phyloP scores from a whole-genome alignment of 30 jellyfish, hydroid and myxozoan genomes.

The Hydractinia echinata region DNA sequence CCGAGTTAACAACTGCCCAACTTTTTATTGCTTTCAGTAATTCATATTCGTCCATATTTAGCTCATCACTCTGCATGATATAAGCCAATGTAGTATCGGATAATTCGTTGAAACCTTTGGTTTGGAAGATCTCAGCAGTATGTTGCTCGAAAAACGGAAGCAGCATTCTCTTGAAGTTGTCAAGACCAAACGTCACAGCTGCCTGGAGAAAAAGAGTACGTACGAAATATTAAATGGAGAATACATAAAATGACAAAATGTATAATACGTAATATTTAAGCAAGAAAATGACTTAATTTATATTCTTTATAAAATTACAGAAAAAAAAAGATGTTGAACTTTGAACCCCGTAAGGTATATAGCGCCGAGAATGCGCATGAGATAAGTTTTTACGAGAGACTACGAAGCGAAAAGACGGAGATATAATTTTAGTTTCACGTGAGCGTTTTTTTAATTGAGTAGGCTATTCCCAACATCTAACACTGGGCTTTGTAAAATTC shows the following conservation, averaged over 20 bases:
- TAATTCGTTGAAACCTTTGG: slow-evolving; percentile 48
- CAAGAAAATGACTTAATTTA: too few relatives aligned
- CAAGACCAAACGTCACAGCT: slow-evolving; percentile 75
- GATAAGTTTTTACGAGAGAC: too few relatives aligned
- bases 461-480: too few relatives aligned
- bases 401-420: too few relatives aligned
- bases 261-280: too few relatives aligned
- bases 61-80: slow-evolving; percentile 61
- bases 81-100: slow-evolving; percentile 54
- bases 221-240: not conserved
- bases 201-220: slow-evolving; percentile 30
- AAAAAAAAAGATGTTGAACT: too few relatives aligned
- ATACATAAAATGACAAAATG: not conserved
- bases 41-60: slow-evolving; percentile 68
- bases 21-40: slow-evolving; percentile 48
- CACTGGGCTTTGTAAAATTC: too few relatives aligned
- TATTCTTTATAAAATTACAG: too few relatives aligned
- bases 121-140: slow-evolving; percentile 48
- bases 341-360: too few relatives aligned
- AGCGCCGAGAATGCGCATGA: too few relatives aligned
- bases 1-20: slow-evolving; percentile 81
- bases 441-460: too few relatives aligned
- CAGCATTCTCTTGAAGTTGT: slow-evolving; percentile 39
- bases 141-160: slow-evolving; percentile 63
- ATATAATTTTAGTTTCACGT: too few relatives aligned